Evolutionary conservation across 2,797 vertebrate genomes (phyloP).

Genomic region (Melanotaenia boesemani): DNA sequence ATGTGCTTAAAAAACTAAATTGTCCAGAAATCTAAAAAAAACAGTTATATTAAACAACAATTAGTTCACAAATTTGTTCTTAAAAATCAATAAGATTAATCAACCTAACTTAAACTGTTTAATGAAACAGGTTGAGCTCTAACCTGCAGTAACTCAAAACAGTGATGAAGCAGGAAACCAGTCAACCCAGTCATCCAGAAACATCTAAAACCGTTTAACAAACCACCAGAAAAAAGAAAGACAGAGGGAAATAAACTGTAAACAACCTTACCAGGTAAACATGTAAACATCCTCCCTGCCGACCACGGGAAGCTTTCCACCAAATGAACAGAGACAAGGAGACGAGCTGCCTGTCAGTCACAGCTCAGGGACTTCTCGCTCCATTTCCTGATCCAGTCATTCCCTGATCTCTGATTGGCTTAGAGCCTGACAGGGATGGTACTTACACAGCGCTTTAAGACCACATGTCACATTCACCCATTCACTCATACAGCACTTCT

Average conservation of each 20-base stretch:
- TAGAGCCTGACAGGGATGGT: slow-evolving; percentile 37
- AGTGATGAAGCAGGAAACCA: neutral
- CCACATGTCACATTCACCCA: no score
- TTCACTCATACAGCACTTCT: no score
- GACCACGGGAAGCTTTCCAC: slow-evolving; percentile 19
- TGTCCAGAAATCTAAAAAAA: no score
- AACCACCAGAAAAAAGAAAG: neutral
- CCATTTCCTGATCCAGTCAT: slow-evolving; percentile 57
- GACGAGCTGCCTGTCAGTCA: slow-evolving; percentile 48
- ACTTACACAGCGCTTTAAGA: no score
- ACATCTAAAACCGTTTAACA: neutral
- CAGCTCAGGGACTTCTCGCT: slow-evolving; percentile 46
- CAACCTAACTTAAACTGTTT: neutral
- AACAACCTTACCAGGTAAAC: slow-evolving; percentile 48
- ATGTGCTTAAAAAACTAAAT: no score
- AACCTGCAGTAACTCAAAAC: neutral
- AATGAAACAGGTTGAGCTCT: neutral
- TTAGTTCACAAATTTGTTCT: neutral
- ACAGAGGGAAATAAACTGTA: neutral
- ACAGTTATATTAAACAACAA: neutral
- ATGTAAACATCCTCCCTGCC: slow-evolving; percentile 31
- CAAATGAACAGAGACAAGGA: slow-evolving; percentile 24
- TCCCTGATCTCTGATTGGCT: slow-evolving; percentile 71
- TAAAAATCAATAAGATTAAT: neutral
- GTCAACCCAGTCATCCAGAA: no score